A percentile compares a stretch with the other conserved stretches of the same genome.
phyloP scores from a whole-genome alignment of 2,888 invertebrate species.

The Netelia virgata region DNA sequence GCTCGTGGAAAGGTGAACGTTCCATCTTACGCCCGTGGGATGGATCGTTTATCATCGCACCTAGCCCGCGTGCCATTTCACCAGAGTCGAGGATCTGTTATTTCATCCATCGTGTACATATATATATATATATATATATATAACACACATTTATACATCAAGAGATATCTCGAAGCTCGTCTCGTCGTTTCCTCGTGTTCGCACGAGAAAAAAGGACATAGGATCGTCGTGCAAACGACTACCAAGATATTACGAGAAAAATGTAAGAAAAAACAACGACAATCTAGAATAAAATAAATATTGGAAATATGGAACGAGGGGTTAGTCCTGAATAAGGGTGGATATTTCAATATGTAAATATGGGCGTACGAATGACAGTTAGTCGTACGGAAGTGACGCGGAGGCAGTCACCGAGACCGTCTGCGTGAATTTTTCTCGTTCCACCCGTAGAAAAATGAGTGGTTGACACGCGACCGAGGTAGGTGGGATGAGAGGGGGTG shows the following conservation, averaged over 20 bases:
- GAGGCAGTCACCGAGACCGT: slow-evolving; percentile 31
- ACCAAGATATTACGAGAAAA: slow-evolving; percentile 38
- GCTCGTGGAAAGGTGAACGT: slow-evolving; percentile 70
- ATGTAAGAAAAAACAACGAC: slow-evolving; percentile 18
- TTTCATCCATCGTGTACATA: slow-evolving; percentile 74
- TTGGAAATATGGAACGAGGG: slow-evolving; percentile 24
- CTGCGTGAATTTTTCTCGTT: neutral
- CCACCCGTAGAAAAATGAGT: slow-evolving; percentile 31
- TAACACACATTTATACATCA: slow-evolving; percentile 49
- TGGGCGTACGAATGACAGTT: slow-evolving; percentile 18
- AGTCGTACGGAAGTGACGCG: slow-evolving; percentile 24
- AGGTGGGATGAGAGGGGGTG: too few species aligned
- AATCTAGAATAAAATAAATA: slow-evolving; percentile 53
- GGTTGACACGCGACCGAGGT: slow-evolving; percentile 20
- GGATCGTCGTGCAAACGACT: slow-evolving; percentile 39
- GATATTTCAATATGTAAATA: slow-evolving; percentile 8
- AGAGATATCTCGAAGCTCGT: slow-evolving; percentile 22
- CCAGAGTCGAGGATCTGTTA: slow-evolving; percentile 59
- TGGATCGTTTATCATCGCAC: slow-evolving; percentile 77
- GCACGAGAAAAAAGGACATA: slow-evolving; percentile 27
- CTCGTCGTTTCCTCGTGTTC: slow-evolving; percentile 16
- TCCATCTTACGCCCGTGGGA: slow-evolving; percentile 72
- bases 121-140: neutral
- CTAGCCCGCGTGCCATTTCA: slow-evolving; percentile 61
- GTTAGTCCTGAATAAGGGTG: neutral